Evolutionary conservation across 2,888 invertebrate species (phyloP).

Genomic region (Copidosoma aretas): DNA sequence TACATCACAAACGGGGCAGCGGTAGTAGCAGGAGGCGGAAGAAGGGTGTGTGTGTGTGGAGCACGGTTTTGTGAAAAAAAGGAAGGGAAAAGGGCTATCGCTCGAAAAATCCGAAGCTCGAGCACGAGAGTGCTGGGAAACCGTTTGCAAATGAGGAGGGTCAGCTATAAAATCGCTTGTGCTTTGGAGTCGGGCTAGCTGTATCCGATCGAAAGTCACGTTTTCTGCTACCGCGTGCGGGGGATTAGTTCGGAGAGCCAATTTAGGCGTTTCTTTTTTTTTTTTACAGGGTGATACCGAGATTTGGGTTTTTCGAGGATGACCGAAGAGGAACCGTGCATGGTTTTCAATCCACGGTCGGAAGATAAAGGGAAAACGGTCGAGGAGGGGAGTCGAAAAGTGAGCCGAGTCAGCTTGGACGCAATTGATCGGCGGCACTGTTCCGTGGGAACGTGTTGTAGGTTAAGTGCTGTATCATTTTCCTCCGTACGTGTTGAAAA

Average conservation of each 20-base stretch:
- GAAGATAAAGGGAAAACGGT: too few species aligned
- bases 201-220: conserved; percentile 38
- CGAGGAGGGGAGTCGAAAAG: too few species aligned
- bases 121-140: conserved; percentile 17
- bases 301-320: background rate
- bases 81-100: conserved; percentile 21
- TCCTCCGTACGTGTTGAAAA: too few species aligned
- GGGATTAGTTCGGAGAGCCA: conserved; percentile 11
- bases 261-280: background rate
- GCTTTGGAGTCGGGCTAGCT: background rate
- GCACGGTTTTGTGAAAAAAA: conserved; percentile 1
- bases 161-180: background rate
- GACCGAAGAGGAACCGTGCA: background rate
- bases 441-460: too few species aligned
- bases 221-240: background rate
- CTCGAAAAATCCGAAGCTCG: conserved; percentile 28
- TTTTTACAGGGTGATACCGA: too few species aligned
- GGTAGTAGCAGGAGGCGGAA: too few species aligned
- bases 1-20: conserved; percentile 23
- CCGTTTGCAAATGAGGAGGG: conserved; percentile 33
- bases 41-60: background rate
- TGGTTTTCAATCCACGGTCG: too few species aligned
- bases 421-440: too few species aligned
- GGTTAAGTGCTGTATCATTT: too few species aligned
- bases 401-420: too few species aligned